A percentile compares a stretch with the other conserved stretches of the same genome.
phyloP scores from a whole-genome alignment of 2,113 vertebrate genomes.

The Proterorhinus semilunaris region DNA sequence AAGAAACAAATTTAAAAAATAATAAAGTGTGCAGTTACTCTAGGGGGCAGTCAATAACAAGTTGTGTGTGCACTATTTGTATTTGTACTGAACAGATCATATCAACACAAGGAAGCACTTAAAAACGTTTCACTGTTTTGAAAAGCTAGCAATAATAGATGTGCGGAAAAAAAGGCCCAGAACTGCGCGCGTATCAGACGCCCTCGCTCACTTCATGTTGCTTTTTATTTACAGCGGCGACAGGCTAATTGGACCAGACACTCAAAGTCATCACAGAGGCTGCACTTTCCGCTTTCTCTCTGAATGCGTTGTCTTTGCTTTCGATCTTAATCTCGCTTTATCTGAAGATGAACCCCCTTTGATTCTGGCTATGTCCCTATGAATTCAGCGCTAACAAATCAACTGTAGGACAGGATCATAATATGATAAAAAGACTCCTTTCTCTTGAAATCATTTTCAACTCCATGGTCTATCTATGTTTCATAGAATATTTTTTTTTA shows the following conservation, averaged over 20 bases:
- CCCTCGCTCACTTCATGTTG: slow-evolving; percentile 21
- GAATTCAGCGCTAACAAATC: too few relatives aligned
- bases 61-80: background rate
- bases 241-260: slow-evolving; percentile 31
- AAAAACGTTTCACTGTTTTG: slow-evolving; percentile 4
- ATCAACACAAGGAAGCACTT: slow-evolving; percentile 10
- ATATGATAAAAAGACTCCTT: too few relatives aligned
- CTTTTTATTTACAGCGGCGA: slow-evolving; percentile 28
- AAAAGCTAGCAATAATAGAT: slow-evolving; percentile 18
- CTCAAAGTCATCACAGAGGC: slow-evolving; percentile 36
- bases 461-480: too few relatives aligned
- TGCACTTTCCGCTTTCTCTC: slow-evolving; percentile 19
- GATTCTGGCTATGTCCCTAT: background rate
- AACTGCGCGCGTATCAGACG: slow-evolving; percentile 7
- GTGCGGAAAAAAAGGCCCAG: slow-evolving; percentile 15
- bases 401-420: too few relatives aligned
- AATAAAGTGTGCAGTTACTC: too few relatives aligned
- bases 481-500: too few relatives aligned
- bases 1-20: background rate
- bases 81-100: slow-evolving; percentile 4
- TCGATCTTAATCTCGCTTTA: slow-evolving; percentile 36
- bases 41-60: background rate
- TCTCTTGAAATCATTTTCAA: too few relatives aligned
- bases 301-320: slow-evolving; percentile 26
- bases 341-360: slow-evolving; percentile 23